Evolutionary conservation across 2,888 invertebrate species (phyloP).

Genomic region (Rhimphoctona megacephalus): DNA sequence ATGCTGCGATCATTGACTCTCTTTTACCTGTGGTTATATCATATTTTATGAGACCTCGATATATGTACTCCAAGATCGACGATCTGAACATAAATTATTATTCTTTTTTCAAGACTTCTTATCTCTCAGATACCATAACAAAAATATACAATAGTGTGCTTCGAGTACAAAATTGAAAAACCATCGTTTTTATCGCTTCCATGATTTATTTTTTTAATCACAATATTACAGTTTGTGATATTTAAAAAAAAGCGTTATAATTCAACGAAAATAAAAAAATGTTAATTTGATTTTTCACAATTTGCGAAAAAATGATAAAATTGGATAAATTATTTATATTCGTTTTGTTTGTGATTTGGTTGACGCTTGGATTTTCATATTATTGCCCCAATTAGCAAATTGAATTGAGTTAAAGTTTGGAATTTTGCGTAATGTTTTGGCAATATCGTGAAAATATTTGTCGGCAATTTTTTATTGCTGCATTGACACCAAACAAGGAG

Average conservation of each 20-base stretch:
- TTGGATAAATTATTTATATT: no score
- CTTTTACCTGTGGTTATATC: conserved; percentile 31
- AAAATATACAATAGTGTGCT: neutral
- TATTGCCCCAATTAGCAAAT: no score
- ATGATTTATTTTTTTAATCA: neutral
- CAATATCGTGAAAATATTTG: neutral
- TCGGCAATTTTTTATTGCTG: neutral
- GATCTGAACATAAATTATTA: conserved; percentile 24
- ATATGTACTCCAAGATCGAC: conserved; percentile 27
- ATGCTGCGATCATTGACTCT: conserved; percentile 14
- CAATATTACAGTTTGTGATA: neutral
- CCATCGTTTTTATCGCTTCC: neutral
- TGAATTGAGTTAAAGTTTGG: neutral
- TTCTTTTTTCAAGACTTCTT: conserved; percentile 3
- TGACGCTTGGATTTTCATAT: no score
- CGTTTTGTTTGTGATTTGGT: no score
- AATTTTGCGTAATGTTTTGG: neutral
- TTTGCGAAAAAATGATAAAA: neutral
- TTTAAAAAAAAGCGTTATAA: neutral
- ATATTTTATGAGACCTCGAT: conserved; percentile 41
- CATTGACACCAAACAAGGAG: neutral
- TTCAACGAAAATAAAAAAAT: neutral
- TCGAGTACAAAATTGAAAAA: neutral
- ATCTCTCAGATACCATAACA: neutral
- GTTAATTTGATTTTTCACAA: neutral